These are phyloP conservation scores for Nothocercus julius DNA, from an alignment of 2,113 vertebrate genomes.

Conservation along the genomic window DNA sequence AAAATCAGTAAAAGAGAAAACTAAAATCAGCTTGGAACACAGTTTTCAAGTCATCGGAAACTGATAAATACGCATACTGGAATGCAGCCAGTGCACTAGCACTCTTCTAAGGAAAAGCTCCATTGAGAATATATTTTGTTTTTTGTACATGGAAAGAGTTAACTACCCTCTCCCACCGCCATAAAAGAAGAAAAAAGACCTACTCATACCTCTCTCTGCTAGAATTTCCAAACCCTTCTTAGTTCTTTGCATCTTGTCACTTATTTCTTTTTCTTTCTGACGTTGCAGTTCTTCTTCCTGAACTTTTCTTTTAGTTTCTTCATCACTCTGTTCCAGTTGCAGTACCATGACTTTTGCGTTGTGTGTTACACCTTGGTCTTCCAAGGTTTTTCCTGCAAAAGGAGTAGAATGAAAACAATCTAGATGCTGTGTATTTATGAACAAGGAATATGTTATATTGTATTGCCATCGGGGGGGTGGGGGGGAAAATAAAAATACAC, in stretches of 20 bases:
- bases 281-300: constrained; percentile 80
- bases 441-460: not conserved
- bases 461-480: not conserved
- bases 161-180: fast-evolving
- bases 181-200: not conserved
- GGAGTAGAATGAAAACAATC: not conserved
- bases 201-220: constrained; percentile 84
- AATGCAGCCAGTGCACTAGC: not conserved
- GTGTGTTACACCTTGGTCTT: constrained; percentile 89
- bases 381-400: constrained; percentile 81
- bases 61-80: not conserved
- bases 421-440: not conserved
- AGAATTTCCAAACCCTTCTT: constrained; percentile 92
- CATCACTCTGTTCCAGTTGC: constrained; percentile 83
- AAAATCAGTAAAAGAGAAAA: not conserved
- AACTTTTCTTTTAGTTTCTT: constrained; percentile 75
- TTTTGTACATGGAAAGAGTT: not conserved
- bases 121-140: not conserved
- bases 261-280: constrained; percentile 75
- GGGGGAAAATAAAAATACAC: fast-evolving
- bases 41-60: not conserved
- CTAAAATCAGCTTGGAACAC: not conserved
- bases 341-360: constrained; percentile 92
- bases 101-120: not conserved
- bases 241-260: constrained; percentile 84